Evolutionary conservation across 2,888 invertebrate species (phyloP).

Genomic region (Archaeoteleia sp.): DNA sequence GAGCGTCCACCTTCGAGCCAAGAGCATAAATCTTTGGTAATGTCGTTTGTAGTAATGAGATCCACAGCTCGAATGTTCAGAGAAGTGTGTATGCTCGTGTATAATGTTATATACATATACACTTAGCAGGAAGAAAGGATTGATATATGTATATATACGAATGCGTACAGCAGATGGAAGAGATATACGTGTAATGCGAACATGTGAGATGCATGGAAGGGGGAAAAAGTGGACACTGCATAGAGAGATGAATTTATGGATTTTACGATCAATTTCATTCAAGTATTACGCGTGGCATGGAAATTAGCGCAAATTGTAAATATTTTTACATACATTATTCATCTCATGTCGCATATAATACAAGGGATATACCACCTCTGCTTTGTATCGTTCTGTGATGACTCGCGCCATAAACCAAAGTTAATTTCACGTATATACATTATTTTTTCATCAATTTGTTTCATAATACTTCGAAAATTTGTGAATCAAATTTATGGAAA

Average conservation of each 20-base stretch:
- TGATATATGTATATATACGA: constrained; percentile 5
- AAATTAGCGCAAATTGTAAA: constrained; percentile 50
- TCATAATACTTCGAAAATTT: too few relatives aligned
- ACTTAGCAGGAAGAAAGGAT: not conserved
- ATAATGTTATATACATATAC: constrained; percentile 12
- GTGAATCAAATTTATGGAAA: not conserved
- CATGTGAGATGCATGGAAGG: constrained; percentile 15
- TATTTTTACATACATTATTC: constrained; percentile 50
- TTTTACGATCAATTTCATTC: constrained; percentile 49
- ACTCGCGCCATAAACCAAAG: constrained; percentile 25
- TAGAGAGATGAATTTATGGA: constrained; percentile 43
- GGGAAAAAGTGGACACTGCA: constrained; percentile 23
- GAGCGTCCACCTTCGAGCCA: constrained; percentile 51
- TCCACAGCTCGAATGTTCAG: constrained; percentile 46
- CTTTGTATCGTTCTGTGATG: constrained; percentile 20
- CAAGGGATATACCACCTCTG: constrained; percentile 20
- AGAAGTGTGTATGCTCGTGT: constrained; percentile 31
- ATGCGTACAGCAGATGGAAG: constrained; percentile 4
- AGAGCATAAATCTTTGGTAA: constrained; percentile 51
- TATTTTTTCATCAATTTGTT: constrained; percentile 16
- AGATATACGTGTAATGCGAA: constrained; percentile 4
- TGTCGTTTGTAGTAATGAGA: constrained; percentile 52
- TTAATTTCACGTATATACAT: constrained; percentile 21
- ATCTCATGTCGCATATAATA: constrained; percentile 23
- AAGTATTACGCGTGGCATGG: constrained; percentile 36